phyloP scores from a whole-genome alignment of 2,888 invertebrate genomes.

The Biston stratarius region DNA sequence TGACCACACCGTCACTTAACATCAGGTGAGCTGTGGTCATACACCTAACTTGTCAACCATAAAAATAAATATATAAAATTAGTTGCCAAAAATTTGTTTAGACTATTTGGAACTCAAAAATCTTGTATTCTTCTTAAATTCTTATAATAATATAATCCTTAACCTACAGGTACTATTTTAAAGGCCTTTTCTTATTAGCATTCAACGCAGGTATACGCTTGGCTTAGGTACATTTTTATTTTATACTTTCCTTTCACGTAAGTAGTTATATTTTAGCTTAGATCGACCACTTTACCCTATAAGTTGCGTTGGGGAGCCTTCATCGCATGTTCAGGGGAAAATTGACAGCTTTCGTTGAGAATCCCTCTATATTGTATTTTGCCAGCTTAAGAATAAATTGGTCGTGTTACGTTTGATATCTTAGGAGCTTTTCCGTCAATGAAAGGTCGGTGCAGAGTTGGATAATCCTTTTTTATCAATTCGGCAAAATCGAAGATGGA shows the following conservation, averaged over 20 bases:
- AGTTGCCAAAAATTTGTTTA: too few species aligned
- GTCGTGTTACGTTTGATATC: background rate
- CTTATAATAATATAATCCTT: too few species aligned
- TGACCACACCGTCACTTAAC: too few species aligned
- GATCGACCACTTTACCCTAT: background rate
- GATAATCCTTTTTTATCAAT: constrained; percentile 14
- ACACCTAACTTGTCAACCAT: too few species aligned
- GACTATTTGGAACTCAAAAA: too few species aligned
- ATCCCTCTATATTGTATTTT: background rate
- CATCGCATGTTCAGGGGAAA: background rate
- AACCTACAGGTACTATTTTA: too few species aligned
- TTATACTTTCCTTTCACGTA: background rate
- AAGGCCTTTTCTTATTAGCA: background rate
- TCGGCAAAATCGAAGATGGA: constrained; percentile 4
- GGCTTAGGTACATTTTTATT: background rate
- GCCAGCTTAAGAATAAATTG: background rate
- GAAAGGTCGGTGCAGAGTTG: constrained; percentile 12
- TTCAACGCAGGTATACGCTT: background rate
- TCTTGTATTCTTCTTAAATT: too few species aligned
- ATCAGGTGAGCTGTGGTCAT: too few species aligned
- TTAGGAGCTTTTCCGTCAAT: background rate
- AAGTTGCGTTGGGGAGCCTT: background rate
- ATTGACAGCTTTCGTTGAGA: too few species aligned
- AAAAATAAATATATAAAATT: too few species aligned
- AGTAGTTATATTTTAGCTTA: background rate